phyloP scores from a whole-genome alignment of 2,113 vertebrate species.

The Dissostichus mawsoni region DNA sequence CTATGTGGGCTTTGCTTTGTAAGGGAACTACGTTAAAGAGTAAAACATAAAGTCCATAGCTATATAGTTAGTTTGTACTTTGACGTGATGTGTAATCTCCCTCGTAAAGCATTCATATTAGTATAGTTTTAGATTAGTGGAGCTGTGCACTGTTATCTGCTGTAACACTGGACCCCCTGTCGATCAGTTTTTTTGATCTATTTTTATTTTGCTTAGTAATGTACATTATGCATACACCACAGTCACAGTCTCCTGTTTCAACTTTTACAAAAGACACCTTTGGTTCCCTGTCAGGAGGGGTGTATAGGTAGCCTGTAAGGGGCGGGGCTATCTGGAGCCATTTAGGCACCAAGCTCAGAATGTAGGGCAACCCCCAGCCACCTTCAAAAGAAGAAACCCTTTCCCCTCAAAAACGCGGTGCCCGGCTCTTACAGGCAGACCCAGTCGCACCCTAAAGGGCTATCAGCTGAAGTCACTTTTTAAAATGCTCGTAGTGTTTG shows the following conservation, averaged over 20 bases:
- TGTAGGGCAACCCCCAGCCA: slow-evolving; percentile 83
- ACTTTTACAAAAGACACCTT: slow-evolving; percentile 41
- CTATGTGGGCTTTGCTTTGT: slow-evolving; percentile 42
- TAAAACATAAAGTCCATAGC: neutral
- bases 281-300: slow-evolving; percentile 40
- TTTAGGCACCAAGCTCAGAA: slow-evolving; percentile 83
- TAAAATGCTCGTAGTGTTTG: slow-evolving; percentile 38
- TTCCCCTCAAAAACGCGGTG: slow-evolving; percentile 65
- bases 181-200: too few relatives aligned
- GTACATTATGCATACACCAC: slow-evolving; percentile 36
- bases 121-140: slow-evolving; percentile 44
- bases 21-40: slow-evolving; percentile 31
- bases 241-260: slow-evolving; percentile 46
- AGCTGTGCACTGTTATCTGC: slow-evolving; percentile 59
- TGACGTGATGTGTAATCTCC: slow-evolving; percentile 25
- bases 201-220: slow-evolving; percentile 30
- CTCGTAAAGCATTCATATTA: slow-evolving; percentile 4
- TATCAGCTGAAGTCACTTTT: slow-evolving; percentile 79
- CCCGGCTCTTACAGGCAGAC: slow-evolving; percentile 80
- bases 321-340: slow-evolving; percentile 84
- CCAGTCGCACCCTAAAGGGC: slow-evolving; percentile 80
- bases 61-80: slow-evolving; percentile 34
- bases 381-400: slow-evolving; percentile 39
- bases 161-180: slow-evolving; percentile 28
- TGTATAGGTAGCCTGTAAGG: slow-evolving; percentile 76